Evolutionary conservation across 2,113 vertebrate genomes (phyloP), one percentile per base, ranked within the genome.

Genomic region (Mormyrus iriodes): DNA sequence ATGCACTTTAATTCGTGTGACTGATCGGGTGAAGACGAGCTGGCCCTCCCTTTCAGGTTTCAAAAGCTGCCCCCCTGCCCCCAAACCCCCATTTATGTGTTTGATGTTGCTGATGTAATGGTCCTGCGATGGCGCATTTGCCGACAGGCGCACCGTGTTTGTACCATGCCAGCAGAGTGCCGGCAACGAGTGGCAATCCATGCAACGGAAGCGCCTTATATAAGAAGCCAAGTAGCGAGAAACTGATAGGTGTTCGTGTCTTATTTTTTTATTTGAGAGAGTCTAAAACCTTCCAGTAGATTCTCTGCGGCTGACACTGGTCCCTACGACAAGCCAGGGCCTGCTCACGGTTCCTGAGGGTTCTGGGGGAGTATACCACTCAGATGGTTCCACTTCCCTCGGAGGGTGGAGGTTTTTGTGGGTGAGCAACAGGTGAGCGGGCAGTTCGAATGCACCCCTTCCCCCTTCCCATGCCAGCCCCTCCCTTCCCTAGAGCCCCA

Each of bases 1-100:
- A 88, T 90, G 89, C 88, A 89, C 91, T 90, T 24, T 2, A 82
- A 92, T 53, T 90, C 91, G 90, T 76, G 61, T 52, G 52, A 44
- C 44, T 85, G 90, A 82, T 91, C 91, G 90, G 92, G 90, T 89
- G 82, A 13, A 42, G 61, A 90, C 15, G 89, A 83, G 90, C 93
- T 89, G n/a, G 51, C 61, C 83, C 87, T 69, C 76, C 39, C 19
- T 84, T 89, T 89, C 51, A 55, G 46, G 65, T 49, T 24, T 31
- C 65, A 79, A 82, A 76, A 52, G 58, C 85, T 76, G 4, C 5
- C 46, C 51, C 27, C 24, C n/a, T 0, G 3, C 24, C 61, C 31
- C 90, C 6, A 8, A 86, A 35, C 5, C 9, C 87, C 87, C 58
- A 49, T 52, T 21, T 19, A 82, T 7, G 52, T 31, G 69, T 73